Evolutionary conservation across 2,797 vertebrate genomes (phyloP).

Genomic region (Pachyuromys duprasi): DNA sequence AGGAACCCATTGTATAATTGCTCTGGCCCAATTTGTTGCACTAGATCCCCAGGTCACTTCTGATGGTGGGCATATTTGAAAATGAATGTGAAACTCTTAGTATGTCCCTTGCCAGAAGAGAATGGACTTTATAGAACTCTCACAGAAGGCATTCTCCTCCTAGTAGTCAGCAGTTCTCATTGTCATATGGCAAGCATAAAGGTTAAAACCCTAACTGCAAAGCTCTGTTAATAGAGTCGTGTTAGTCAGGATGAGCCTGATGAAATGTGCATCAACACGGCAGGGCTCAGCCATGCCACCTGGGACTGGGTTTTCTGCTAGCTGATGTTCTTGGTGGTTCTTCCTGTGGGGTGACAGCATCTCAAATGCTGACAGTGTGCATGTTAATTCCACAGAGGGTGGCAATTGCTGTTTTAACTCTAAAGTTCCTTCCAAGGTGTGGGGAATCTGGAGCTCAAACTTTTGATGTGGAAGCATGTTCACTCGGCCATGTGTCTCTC

Average conservation of each 20-base stretch:
- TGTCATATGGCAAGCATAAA: slow-evolving; percentile 31
- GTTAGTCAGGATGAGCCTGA: background rate
- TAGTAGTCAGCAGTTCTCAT: slow-evolving; percentile 29
- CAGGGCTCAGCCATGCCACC: slow-evolving; percentile 49
- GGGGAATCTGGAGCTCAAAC: background rate
- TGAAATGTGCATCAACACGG: slow-evolving; percentile 54
- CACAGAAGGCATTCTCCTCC: slow-evolving; percentile 58
- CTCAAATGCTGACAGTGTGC: background rate
- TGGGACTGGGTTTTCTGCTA: slow-evolving; percentile 47
- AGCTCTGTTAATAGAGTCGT: slow-evolving; percentile 23
- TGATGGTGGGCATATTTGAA: slow-evolving; percentile 2
- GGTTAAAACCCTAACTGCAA: background rate
- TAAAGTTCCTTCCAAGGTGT: background rate
- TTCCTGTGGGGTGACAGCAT: background rate
- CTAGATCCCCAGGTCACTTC: background rate
- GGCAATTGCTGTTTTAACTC: background rate
- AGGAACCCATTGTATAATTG: background rate
- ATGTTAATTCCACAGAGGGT: background rate
- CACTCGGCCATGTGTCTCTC: background rate
- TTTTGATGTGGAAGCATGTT: background rate
- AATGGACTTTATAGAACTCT: slow-evolving; percentile 59
- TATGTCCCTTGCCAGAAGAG: slow-evolving; percentile 66
- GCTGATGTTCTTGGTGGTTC: slow-evolving; percentile 27
- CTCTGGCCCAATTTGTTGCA: slow-evolving; percentile 42
- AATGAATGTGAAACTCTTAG: slow-evolving; percentile 37